Evolutionary conservation across 2,113 vertebrate species (phyloP).

Genomic region (Catharus minimus): DNA sequence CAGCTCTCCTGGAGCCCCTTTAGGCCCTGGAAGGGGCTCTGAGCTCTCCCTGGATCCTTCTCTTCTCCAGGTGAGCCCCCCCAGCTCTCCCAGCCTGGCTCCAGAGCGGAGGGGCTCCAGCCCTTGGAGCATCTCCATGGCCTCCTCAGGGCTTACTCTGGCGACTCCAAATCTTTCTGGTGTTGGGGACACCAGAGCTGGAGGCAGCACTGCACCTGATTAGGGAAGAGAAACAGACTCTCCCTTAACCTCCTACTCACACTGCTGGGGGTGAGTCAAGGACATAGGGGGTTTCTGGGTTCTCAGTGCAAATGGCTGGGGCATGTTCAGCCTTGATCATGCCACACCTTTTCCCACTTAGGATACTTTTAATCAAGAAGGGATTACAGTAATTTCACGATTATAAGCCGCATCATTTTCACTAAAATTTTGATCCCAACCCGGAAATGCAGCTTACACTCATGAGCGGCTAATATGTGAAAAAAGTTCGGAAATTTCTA

Average conservation of each 20-base stretch:
- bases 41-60: neutral
- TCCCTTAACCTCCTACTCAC: neutral
- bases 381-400: neutral
- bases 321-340: neutral
- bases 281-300: neutral
- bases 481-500: no score
- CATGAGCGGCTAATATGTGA: no score
- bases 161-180: neutral
- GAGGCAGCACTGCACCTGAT: neutral
- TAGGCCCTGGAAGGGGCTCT: neutral
- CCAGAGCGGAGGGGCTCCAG: neutral
- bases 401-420: no score
- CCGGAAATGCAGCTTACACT: no score
- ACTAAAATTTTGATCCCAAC: no score
- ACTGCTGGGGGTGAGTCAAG: neutral
- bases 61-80: neutral
- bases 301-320: neutral
- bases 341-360: rapidly evolving
- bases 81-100: neutral
- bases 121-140: neutral
- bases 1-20: neutral
- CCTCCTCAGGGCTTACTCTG: neutral
- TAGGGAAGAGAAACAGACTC: neutral
- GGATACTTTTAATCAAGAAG: neutral
- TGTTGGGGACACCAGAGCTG: neutral